These are phyloP conservation scores for Leptothorax acervorum DNA, from an alignment of 2,888 invertebrate genomes.

Conservation along the genomic window DNA sequence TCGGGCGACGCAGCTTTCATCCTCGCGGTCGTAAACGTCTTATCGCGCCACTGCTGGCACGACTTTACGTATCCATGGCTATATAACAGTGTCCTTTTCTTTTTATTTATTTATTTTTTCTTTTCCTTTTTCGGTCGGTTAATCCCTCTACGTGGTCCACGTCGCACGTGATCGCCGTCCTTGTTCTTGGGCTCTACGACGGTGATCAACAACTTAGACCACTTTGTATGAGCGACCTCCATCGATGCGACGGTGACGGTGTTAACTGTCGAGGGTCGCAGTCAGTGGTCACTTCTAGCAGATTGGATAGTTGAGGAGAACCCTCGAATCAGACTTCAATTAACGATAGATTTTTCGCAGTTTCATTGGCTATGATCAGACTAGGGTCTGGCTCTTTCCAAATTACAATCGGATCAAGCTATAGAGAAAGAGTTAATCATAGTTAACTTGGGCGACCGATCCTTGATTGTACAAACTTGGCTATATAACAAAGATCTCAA, in stretches of 20 bases:
- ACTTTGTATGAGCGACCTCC: constrained; percentile 5
- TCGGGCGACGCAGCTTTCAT: constrained; percentile 24
- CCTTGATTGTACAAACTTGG: not conserved
- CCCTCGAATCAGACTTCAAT: not conserved
- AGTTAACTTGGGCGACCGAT: not conserved
- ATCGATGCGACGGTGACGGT: not conserved
- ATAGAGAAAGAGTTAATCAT: constrained; percentile 1
- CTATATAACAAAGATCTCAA: not conserved
- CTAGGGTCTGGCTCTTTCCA: not conserved
- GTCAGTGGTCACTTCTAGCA: not conserved
- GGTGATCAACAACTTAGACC: not conserved
- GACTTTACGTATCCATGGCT: constrained; percentile 24
- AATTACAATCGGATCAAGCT: not conserved
- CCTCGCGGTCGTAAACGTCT: constrained; percentile 3
- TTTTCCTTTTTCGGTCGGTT: not conserved
- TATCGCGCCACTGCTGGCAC: not conserved
- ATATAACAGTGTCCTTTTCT: not conserved
- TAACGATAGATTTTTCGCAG: constrained; percentile 2
- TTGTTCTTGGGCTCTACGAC: not conserved
- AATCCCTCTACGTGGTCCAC: not conserved
- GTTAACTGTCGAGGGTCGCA: not conserved
- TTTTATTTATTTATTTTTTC: not conserved
- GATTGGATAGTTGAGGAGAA: not conserved
- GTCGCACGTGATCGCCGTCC: not conserved
- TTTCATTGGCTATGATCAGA: not conserved